Conservation (phyloP, 2,797 vertebrate genomes). For the Acanthopagrus latus region DNA sequence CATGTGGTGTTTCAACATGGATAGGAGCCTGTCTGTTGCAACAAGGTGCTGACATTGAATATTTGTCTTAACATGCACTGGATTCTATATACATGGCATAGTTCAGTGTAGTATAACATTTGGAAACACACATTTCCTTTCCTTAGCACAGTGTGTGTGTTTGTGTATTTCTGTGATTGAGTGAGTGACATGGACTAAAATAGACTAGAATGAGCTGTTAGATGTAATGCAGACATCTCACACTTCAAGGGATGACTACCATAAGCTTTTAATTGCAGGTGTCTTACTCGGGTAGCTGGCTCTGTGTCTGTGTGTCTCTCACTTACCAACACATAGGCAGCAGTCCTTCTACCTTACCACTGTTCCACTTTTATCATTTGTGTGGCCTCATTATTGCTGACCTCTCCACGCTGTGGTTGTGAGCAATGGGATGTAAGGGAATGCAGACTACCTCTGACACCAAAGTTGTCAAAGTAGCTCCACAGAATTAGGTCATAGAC, state of each 20-base stretch:
- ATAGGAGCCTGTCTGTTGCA: constrained; percentile 3
- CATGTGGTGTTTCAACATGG: constrained; percentile 30
- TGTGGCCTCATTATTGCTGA: constrained; percentile 46
- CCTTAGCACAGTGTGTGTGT: not conserved
- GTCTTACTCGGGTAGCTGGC: constrained; percentile 24
- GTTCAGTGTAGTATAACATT: not conserved
- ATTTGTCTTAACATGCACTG: not conserved
- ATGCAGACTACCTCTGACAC: constrained; percentile 26
- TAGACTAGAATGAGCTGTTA: constrained; percentile 26
- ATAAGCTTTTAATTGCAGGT: constrained; percentile 39
- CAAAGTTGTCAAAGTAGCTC: constrained; percentile 18
- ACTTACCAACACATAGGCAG: not conserved
- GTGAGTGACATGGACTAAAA: constrained; percentile 14
- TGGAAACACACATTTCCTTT: constrained; percentile 3
- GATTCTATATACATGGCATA: not conserved
- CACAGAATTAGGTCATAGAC: constrained; percentile 25
- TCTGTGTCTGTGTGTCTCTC: not conserved
- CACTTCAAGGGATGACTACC: constrained; percentile 7
- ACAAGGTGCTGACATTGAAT: constrained; percentile 3
- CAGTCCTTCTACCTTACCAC: constrained; percentile 29
- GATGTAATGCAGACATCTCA: constrained; percentile 15
- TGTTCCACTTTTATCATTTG: constrained; percentile 30
- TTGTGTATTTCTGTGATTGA: not conserved
- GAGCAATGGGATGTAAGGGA: constrained; percentile 26
- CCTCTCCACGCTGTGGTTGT: constrained; percentile 20